Percentiles rank a stretch among this genome's conserved stretches.
phyloP scores from a whole-genome alignment of 1,140 invertebrate species.

The Caerostris extrusa region DNA sequence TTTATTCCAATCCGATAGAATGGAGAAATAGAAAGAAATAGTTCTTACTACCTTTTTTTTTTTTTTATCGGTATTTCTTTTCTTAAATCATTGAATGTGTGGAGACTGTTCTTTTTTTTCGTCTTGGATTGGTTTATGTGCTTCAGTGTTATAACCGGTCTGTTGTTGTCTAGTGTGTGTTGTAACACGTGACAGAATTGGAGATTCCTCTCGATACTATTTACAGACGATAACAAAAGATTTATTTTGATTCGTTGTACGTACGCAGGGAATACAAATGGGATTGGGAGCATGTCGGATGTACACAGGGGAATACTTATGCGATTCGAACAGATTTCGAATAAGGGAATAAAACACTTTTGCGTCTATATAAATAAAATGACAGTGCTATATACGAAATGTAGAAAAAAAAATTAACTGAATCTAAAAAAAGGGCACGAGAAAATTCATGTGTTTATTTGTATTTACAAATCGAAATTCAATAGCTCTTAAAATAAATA shows the following conservation, averaged over 20 bases:
- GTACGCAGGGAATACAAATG: background rate
- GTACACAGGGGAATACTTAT: too few relatives aligned
- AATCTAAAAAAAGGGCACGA: background rate
- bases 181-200: background rate
- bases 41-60: too few relatives aligned
- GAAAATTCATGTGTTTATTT: background rate
- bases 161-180: background rate
- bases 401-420: background rate
- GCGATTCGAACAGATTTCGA: too few relatives aligned
- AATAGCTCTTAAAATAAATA: background rate
- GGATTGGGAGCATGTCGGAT: too few relatives aligned
- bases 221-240: constrained; percentile 13
- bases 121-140: background rate
- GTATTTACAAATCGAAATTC: background rate
- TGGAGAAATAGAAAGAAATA: background rate
- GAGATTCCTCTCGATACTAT: background rate
- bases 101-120: background rate
- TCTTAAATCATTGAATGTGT: background rate
- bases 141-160: background rate
- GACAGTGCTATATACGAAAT: background rate
- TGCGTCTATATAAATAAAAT: background rate
- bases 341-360: background rate
- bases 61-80: constrained; percentile 17
- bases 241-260: constrained; percentile 20
- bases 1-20: constrained; percentile 20